Base-by-base conservation (phyloP, 30 jellyfish, hydroid and myxozoan genomes). In the Cassiopea xamachana region DNA sequence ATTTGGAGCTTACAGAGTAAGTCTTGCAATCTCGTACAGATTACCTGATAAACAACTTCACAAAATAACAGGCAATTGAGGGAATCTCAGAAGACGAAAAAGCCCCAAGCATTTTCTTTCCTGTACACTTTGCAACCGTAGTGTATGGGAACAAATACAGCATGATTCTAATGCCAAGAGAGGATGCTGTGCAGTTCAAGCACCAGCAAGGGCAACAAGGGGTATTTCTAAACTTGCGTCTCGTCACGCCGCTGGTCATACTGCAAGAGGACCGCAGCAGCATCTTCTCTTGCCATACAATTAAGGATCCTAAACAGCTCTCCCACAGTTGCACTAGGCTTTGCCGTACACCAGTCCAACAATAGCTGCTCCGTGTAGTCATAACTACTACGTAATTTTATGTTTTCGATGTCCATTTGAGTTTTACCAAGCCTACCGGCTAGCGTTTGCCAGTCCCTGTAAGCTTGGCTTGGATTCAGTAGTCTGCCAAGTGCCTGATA, bases 381-480 rank as follows among this genome's bases (percentile, higher is more conserved):
- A 18, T 48, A 17, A n/a, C 64, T 69, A 50, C 12, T 59, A 1
- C 49, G 39, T 13, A 69, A 15, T 60, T 80, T 69, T 1, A 67
- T 16, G 67, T 68, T 69, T 82, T 73, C 90, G 0, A 88, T 79
- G 67, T 88, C 95, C 81, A 71, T 48, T 12, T 82, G 84, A 2
- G 90, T 88, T 62, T 39, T 1, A 6, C 87, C 86, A 7, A 88
- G 60, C 17, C 70, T 80, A 44, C 95, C 95, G 0, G 95, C 95
- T 0, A 88, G 86, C 1, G 90, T 79, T 60, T 88, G 58, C 95
- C 95, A 88, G 69, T 88, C 95, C 68, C 82, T 10, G 51, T 79
- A 79, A 15, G 19, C 80, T 60, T 45, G 90, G 59, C 46, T 48
- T 9, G 95, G 95, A 85, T 88, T 88, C 81, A 88, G 74, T 7